Base-by-base conservation (phyloP, 2,113 vertebrate genomes). In the Oplegnathus fasciatus region DNA sequence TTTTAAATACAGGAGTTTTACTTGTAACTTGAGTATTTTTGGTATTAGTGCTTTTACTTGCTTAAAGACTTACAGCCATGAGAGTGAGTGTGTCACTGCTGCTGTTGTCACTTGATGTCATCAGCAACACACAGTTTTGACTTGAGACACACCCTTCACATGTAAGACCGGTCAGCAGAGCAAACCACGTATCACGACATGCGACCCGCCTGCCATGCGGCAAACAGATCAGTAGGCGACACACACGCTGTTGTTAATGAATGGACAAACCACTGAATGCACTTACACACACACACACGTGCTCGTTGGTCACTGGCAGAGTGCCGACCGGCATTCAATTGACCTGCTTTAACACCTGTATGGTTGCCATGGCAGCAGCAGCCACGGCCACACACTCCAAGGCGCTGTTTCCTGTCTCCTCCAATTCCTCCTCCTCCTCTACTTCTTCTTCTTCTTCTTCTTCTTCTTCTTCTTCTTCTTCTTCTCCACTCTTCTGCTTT, bases 301-400 rank as follows among this genome's bases (percentile, higher is more conserved):
- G 76, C 34, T 74, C 64, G 32, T 24, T 42, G 30, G 34, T 65
- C 50, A 9, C 57, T 80, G 84, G 80, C 83, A 28, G 58, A 15
- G 6, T 3, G 60, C 84, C 71, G 30, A 79, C 30, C 11, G 3
- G 77, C 82, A 76, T 86, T 82, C 78, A 64, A 85, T 86, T 91
- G 89, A 92, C 89, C 90, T 78, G 90, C 85, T 88, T 91, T 68
- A 85, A 88, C 91, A 92, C 89, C 92, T 93, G 89, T 89, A 70
- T 4, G 55, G 90, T 94, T 83, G 50, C 89, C 87, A 83, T 85
- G 79, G 89, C 65, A 93, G 91, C 93, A 79, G 72, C 66, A 60
- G 71, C 76, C 73, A 60, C 22, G 14, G 71, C 46, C 24, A 20
- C 60, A 66, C 72, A 58, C 65, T 87, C 76, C 75, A 70, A 65